Evolutionary conservation across 2,888 invertebrate genomes (phyloP).

Genomic region (Pyrocoelia pectoralis): DNA sequence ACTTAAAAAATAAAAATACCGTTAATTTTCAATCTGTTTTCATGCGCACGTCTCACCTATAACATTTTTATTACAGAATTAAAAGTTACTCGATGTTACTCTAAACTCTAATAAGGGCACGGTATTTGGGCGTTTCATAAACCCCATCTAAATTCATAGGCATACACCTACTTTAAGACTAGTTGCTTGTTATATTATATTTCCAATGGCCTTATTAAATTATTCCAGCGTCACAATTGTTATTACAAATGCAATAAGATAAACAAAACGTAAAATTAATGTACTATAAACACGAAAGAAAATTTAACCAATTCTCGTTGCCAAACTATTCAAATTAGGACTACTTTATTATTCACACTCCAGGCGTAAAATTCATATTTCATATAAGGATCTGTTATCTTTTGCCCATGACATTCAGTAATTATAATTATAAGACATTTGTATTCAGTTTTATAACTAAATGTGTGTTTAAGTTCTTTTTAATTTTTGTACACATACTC

Average conservation of each 20-base stretch:
- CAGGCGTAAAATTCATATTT: conserved; percentile 10
- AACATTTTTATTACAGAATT: conserved; percentile 57
- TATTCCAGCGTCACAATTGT: not conserved
- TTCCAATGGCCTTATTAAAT: conserved; percentile 2
- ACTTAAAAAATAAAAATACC: conserved; percentile 20
- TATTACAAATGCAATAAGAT: conserved; percentile 4
- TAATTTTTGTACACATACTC: conserved; percentile 8
- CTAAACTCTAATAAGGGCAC: conserved; percentile 33
- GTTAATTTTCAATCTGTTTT: conserved; percentile 60
- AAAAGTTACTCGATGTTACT: conserved; percentile 50
- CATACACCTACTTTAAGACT: conserved; percentile 47
- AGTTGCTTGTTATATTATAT: conserved; percentile 23
- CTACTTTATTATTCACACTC: conserved; percentile 13
- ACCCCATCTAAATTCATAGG: conserved; percentile 59
- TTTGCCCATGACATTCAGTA: conserved; percentile 21
- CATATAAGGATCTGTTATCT: conserved; percentile 21
- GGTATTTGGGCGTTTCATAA: conserved; percentile 36
- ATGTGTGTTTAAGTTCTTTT: conserved; percentile 22
- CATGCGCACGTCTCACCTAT: conserved; percentile 56
- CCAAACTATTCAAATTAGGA: conserved; percentile 12
- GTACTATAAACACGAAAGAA: conserved; percentile 4
- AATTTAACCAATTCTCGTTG: conserved; percentile 10
- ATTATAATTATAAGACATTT: conserved; percentile 31
- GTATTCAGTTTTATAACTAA: conserved; percentile 25
- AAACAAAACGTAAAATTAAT: conserved; percentile 5